phyloP scores from a whole-genome alignment of 2,888 invertebrate genomes.

The Thecocarcelia acutangulata region DNA sequence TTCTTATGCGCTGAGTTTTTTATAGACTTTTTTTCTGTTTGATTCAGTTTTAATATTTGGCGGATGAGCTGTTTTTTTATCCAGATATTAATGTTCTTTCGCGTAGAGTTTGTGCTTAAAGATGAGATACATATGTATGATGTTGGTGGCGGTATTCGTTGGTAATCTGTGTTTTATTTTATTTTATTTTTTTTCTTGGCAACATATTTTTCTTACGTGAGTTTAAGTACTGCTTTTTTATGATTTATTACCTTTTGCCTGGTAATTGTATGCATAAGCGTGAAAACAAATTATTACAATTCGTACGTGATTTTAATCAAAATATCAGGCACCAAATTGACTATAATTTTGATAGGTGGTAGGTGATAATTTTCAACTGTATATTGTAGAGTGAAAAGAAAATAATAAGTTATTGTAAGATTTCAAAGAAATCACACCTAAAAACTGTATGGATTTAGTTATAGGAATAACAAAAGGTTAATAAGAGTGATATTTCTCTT shows the following conservation, averaged over 20 bases:
- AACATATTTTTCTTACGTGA: conserved; percentile 13
- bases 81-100: conserved; percentile 63
- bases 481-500: not conserved
- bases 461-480: not conserved
- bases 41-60: conserved; percentile 36
- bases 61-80: conserved; percentile 64
- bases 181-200: no score
- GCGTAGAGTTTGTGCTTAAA: conserved; percentile 36
- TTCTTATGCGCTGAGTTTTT: conserved; percentile 58
- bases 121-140: conserved; percentile 44
- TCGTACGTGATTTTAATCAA: conserved; percentile 80
- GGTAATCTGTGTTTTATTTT: conserved; percentile 33
- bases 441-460: not conserved
- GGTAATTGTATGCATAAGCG: conserved; percentile 74
- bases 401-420: conserved; percentile 21
- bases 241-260: conserved; percentile 62
- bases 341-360: conserved; percentile 63
- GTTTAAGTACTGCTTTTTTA: conserved; percentile 32
- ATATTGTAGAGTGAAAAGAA: conserved; percentile 20
- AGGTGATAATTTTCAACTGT: conserved; percentile 68
- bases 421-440: conserved; percentile 45
- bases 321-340: conserved; percentile 65
- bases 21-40: conserved; percentile 12
- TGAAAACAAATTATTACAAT: conserved; percentile 79
- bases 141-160: conserved; percentile 54